Base-by-base conservation (phyloP, 2,888 invertebrate species). In the Molorchus minor region DNA sequence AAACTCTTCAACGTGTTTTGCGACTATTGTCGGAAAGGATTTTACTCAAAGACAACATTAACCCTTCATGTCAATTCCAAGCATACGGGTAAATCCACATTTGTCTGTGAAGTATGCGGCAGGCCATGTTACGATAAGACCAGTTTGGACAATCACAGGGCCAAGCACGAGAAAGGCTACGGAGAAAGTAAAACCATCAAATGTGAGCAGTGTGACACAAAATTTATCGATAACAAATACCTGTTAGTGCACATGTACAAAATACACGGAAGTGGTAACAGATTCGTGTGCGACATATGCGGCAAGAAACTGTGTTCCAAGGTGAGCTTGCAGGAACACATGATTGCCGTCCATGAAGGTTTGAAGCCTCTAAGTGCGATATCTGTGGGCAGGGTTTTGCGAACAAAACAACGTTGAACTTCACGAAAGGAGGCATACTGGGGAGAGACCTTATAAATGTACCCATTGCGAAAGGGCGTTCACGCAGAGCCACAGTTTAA, bases 321-420 rank as follows among this genome's bases (percentile, higher is more conserved):
- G 25, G 65, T 69, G 2, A 67, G 71, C 21, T 56, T 76, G 12
- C 73, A 74, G 15, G 73, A 74, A 35, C 75, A 75, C 46, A 60
- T 70, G 52, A 61, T 67, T 2, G 58, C 67, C 17, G 70, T 69
- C 5, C 76, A 76, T 67, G 77, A 79, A 0, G 82, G 82, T 1
- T 79, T 80, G 51, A 82, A 82, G 63, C 77, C 80, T 29, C 64
- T 49, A 71, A 83, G 81, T 86, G 86, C 62, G 81, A 83, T 10
- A 78, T 82, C 54, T 87, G 87, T 60, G 82, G 82, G 35, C 86
- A 85, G 64, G 75, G 83, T 0, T 86, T 86, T 68, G 84, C 85
- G 20, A 82, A 86, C 61, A 82, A 82, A 58, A 83, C 83, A 46
- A 84, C 85, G 0, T 68, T 86, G 49, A 83, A 80, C 77, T 82